Percentiles rank a stretch among this genome's conserved stretches.
These are phyloP conservation scores for Smutsia gigantea DNA, from an alignment of 2,797 vertebrate species.

Conservation along the genomic window DNA sequence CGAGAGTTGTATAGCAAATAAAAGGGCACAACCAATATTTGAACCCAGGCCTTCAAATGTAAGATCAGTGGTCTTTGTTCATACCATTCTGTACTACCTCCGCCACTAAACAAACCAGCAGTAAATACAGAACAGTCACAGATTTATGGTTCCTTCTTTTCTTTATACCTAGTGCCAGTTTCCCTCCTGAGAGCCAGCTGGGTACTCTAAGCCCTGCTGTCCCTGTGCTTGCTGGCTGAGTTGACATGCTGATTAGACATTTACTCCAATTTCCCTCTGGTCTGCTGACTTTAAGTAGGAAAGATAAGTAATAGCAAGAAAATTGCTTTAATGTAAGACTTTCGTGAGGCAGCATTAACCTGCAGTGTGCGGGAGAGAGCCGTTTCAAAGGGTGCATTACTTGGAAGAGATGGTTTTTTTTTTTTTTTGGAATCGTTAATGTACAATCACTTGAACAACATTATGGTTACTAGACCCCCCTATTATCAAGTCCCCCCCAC, in stretches of 20 bases:
- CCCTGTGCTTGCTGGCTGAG: background rate
- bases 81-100: background rate
- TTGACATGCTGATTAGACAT: conserved; percentile 53
- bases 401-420: conserved; percentile 81
- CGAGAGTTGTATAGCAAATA: background rate
- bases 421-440: no score
- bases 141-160: background rate
- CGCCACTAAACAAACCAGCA: background rate
- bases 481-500: no score
- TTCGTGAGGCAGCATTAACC: conserved; percentile 75
- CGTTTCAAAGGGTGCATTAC: conserved; percentile 79
- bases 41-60: conserved; percentile 3
- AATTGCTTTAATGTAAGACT: conserved; percentile 80
- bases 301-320: conserved; percentile 81
- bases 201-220: conserved; percentile 52
- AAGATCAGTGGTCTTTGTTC: background rate
- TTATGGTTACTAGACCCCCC: no score
- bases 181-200: background rate
- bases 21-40: conserved; percentile 7
- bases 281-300: conserved; percentile 78
- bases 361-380: conserved; percentile 71
- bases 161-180: background rate
- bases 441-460: no score
- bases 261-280: conserved; percentile 62
- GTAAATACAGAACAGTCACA: background rate